Evolutionary conservation across 2,888 invertebrate genomes (phyloP).

Genomic region (Mystacides longicornis): DNA sequence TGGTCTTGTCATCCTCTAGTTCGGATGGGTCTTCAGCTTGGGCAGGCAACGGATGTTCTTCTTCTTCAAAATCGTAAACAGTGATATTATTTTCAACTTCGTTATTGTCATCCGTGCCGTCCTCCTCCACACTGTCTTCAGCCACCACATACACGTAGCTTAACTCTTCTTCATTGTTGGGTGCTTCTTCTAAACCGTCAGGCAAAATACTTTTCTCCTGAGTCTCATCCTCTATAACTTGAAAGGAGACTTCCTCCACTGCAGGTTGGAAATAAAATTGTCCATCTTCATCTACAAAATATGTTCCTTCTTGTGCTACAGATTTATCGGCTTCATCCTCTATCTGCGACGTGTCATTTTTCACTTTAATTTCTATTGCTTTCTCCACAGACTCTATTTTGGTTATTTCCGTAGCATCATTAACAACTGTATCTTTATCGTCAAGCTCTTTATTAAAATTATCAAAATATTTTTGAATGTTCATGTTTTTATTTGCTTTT

Average conservation of each 20-base stretch:
- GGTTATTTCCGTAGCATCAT: background rate
- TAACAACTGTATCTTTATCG: slow-evolving; percentile 30
- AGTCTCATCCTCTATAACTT: background rate
- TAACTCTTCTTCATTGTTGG: slow-evolving; percentile 8
- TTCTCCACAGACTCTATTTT: background rate
- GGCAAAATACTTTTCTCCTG: background rate
- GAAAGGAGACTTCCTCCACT: background rate
- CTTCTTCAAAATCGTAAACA: slow-evolving; percentile 60
- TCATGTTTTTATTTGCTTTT: slow-evolving; percentile 28
- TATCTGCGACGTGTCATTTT: background rate
- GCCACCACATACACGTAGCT: slow-evolving; percentile 18
- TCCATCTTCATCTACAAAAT: slow-evolving; percentile 24
- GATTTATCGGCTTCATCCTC: slow-evolving; percentile 1
- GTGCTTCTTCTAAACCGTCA: background rate
- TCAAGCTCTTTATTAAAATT: slow-evolving; percentile 36
- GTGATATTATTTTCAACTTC: slow-evolving; percentile 31
- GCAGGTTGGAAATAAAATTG: slow-evolving; percentile 25
- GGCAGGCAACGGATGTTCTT: slow-evolving; percentile 42
- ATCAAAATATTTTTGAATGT: slow-evolving; percentile 30
- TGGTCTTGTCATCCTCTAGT: slow-evolving; percentile 43
- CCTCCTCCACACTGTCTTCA: slow-evolving; percentile 6
- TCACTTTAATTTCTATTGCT: background rate
- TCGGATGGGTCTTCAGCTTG: slow-evolving; percentile 48
- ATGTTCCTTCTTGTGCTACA: slow-evolving; percentile 15
- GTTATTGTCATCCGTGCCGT: slow-evolving; percentile 6